Percentiles rank a stretch among this genome's conserved stretches.
Evolutionary conservation across 1,140 invertebrate genomes (phyloP).

Genomic region (Cotesia typhae): DNA sequence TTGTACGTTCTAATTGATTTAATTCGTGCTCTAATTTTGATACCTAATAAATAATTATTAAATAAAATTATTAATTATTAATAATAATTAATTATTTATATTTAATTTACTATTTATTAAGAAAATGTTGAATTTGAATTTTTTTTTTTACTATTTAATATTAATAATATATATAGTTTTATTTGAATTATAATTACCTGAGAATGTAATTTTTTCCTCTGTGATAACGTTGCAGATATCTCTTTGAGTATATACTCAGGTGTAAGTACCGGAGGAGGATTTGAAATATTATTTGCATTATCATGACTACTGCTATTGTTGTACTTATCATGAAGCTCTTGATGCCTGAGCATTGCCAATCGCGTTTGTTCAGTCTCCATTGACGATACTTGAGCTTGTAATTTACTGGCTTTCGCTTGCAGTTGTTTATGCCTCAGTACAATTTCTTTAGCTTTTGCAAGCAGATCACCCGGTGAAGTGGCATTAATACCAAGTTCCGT

Average conservation of each 20-base stretch:
- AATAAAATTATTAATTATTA: conserved; percentile 16
- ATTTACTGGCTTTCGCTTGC: conserved; percentile 82
- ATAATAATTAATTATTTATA: conserved; percentile 22
- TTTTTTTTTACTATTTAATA: not conserved
- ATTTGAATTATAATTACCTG: conserved; percentile 62
- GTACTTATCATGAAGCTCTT: conserved; percentile 76
- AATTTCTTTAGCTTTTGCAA: conserved; percentile 92
- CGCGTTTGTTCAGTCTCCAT: conserved; percentile 77
- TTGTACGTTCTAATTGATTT: conserved; percentile 75
- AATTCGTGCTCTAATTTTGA: conserved; percentile 79
- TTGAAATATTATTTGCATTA: conserved; percentile 64
- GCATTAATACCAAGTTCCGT: conserved; percentile 88
- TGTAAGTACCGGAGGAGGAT: conserved; percentile 72
- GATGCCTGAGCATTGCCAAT: conserved; percentile 73
- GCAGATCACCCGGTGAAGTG: conserved; percentile 82
- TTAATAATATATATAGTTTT: not conserved
- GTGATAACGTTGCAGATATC: conserved; percentile 81
- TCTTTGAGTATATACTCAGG: conserved; percentile 85
- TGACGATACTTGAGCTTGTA: conserved; percentile 80
- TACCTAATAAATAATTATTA: conserved; percentile 59
- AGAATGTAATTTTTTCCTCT: conserved; percentile 81
- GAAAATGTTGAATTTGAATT: conserved; percentile 3
- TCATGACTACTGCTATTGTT: conserved; percentile 58
- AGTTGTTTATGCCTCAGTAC: conserved; percentile 90
- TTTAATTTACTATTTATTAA: conserved; percentile 6